Conservation (phyloP, 35 echinoderm and acorn worm species). For the Lytechinus pictus region DNA sequence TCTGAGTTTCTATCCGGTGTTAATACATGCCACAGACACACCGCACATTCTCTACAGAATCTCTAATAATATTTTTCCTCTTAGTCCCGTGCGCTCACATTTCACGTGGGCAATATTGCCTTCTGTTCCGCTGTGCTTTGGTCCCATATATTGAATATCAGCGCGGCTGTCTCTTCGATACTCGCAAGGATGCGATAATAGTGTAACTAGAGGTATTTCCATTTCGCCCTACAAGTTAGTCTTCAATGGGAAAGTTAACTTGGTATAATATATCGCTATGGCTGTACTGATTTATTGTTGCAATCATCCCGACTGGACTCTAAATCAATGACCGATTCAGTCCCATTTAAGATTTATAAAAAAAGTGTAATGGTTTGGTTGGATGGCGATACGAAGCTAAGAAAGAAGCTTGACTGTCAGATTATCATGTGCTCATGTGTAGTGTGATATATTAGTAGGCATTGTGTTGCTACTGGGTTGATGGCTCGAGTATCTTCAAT, state of each 20-base stretch:
- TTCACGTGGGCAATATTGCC: slow-evolving; percentile 46
- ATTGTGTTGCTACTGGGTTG: too few relatives aligned
- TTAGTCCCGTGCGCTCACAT: slow-evolving; percentile 51
- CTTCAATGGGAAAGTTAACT: neutral
- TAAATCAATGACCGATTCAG: neutral
- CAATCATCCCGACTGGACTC: neutral
- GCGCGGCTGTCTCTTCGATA: slow-evolving; percentile 22
- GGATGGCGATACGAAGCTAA: neutral
- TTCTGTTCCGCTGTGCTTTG: slow-evolving; percentile 37
- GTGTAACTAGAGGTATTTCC: slow-evolving; percentile 40
- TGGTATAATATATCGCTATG: neutral
- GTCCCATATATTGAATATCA: slow-evolving; percentile 47
- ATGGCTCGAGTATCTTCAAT: too few relatives aligned
- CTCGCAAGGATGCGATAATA: neutral
- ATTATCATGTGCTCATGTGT: neutral
- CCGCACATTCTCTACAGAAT: slow-evolving; percentile 41
- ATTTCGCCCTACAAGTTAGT: neutral
- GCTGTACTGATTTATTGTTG: neutral
- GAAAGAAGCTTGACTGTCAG: neutral
- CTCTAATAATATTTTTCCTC: slow-evolving; percentile 53
- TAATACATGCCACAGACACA: slow-evolving; percentile 40
- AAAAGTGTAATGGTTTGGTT: neutral
- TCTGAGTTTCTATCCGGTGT: slow-evolving; percentile 32
- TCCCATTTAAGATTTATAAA: neutral
- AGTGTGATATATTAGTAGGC: too few relatives aligned